phyloP scores from a whole-genome alignment of 2,113 vertebrate species.

The Reinhardtius hippoglossoides region DNA sequence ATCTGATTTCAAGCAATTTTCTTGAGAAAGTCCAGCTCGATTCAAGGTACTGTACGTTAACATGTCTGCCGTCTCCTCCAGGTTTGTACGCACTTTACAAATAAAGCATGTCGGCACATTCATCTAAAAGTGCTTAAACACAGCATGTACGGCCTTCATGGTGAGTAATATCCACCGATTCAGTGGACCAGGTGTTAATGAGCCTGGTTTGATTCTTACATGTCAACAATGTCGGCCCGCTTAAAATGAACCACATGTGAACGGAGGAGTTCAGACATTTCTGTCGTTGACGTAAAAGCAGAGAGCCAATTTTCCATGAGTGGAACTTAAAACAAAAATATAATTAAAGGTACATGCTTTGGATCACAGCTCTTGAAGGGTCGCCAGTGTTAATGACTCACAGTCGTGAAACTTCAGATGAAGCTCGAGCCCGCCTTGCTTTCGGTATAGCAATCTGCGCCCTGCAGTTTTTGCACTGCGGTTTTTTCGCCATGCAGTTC shows the following conservation, averaged over 20 bases:
- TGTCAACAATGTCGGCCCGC: constrained; percentile 56
- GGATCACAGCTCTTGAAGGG: constrained; percentile 46
- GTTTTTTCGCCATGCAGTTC: background rate
- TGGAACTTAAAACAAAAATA: constrained; percentile 56
- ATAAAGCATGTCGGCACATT: constrained; percentile 19
- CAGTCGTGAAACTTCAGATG: constrained; percentile 38
- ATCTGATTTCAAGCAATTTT: constrained; percentile 31
- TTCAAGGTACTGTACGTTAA: background rate
- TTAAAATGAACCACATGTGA: constrained; percentile 73
- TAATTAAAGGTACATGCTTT: constrained; percentile 68
- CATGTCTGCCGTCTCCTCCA: constrained; percentile 15
- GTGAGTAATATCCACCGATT: constrained; percentile 18
- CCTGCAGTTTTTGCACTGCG: background rate
- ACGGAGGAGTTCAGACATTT: constrained; percentile 51
- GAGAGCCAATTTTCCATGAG: constrained; percentile 37
- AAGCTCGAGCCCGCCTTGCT: background rate
- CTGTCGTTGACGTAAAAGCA: constrained; percentile 45
- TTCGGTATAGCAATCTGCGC: background rate
- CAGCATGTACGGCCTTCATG: background rate
- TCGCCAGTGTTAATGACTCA: constrained; percentile 20
- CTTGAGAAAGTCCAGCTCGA: constrained; percentile 33
- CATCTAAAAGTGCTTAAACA: constrained; percentile 9
- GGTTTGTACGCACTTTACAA: constrained; percentile 18
- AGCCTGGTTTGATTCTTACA: constrained; percentile 66
- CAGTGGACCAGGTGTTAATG: constrained; percentile 63